Conservation (phyloP, 1,140 invertebrate species). For the Bathynomus jamesi region DNA sequence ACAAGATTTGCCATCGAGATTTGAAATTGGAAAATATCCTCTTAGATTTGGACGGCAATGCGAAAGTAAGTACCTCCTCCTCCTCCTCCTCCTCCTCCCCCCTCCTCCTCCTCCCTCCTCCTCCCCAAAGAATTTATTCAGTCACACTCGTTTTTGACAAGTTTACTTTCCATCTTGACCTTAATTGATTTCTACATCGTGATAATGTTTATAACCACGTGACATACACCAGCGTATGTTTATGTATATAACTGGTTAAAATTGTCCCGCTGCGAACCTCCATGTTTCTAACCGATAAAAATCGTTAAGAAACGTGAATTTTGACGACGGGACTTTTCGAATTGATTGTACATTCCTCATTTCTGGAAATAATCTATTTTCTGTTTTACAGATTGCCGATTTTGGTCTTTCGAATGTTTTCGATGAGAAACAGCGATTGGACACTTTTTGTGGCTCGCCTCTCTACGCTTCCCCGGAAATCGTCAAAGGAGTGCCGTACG, state of each 20-base stretch:
- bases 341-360: not conserved
- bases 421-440: conserved; percentile 74
- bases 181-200: too few species aligned
- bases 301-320: not conserved
- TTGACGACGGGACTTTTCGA: not conserved
- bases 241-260: too few species aligned
- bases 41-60: conserved; percentile 87
- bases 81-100: not conserved
- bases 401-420: conserved; percentile 98
- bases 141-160: too few species aligned
- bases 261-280: too few species aligned
- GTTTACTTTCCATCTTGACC: too few species aligned
- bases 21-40: conserved; percentile 98
- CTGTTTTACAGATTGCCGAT: conserved; percentile 75
- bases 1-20: conserved; percentile 96
- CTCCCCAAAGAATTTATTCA: too few species aligned
- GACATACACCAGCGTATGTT: too few species aligned
- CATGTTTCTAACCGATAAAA: too few species aligned
- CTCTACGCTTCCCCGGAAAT: conserved; percentile 98
- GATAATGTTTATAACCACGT: too few species aligned
- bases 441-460: conserved; percentile 95
- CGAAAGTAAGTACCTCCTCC: conserved; percentile 59
- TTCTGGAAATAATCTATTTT: not conserved
- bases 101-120: not conserved
- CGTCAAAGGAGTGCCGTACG: conserved; percentile 93